Evolutionary conservation across 2,888 invertebrate genomes (phyloP), one percentile per base, ranked within the genome.

Genomic region (Amitus sp.): DNA sequence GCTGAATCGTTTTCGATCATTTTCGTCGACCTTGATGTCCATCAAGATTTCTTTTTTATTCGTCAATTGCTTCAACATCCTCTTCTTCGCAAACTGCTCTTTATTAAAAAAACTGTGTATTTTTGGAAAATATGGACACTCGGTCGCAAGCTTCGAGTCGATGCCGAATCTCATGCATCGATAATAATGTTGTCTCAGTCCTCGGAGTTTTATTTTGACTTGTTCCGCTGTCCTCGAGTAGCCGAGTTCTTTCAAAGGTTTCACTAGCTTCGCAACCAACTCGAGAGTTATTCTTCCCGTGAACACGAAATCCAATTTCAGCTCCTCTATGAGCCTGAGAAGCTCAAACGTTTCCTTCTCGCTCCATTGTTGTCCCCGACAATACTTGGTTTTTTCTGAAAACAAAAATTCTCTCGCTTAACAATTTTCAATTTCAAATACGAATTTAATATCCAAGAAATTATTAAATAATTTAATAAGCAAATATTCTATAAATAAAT

Each of bases 151-250:
- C 30, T 50, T 60, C 18, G 39, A 51, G 27, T 62, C 56, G 30
- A 51, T 53, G 17, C 67, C 65, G 1, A 56, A 48, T 10, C 59
- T 53, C 43, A 71, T 57, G 30, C 72, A 73, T 13, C 63, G 55
- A 19, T 69, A 58, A 58, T 74, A 74, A 10, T 49, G 54, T 30
- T 58, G 62, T 13, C 68, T 42, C 28, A 72, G 59, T 27, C 66
- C 52, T 57, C 70, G 70, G 13, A 73, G 55, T 48, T 74, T 70
- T 9, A 66, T 65, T 48, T 72, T 70, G 18, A 74, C 71, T 37
- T 73, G 73, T 4, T 57, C 61, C 3, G 59, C 55, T 18, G 71
- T 69, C 65, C 70, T 66, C 2, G 57, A 10, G 20, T 52, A 72
- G 5, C 71, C 71, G 12, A 34, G 43, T 2, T 62, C 46, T 13